Conservation (phyloP, 2,113 vertebrate species). For the Phyllopteryx taeniolatus region DNA sequence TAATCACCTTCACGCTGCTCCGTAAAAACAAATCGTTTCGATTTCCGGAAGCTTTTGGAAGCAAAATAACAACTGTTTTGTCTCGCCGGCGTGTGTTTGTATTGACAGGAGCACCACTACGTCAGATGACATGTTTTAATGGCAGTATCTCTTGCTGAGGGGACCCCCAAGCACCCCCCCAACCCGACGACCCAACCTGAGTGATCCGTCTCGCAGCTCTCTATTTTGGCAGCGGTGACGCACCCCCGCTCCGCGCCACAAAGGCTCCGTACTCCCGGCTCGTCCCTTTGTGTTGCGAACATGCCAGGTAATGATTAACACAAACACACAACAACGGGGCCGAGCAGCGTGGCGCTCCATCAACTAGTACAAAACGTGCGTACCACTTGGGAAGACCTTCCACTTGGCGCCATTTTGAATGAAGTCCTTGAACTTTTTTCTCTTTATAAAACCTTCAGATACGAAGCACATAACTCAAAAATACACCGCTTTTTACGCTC, state of each 20-base stretch:
- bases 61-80: neutral
- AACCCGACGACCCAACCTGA: neutral
- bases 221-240: slow-evolving; percentile 63
- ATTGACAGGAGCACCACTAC: slow-evolving; percentile 8
- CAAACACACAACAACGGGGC: slow-evolving; percentile 67
- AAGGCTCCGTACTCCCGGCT: slow-evolving; percentile 53
- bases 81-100: slow-evolving; percentile 10
- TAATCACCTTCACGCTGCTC: too few relatives aligned
- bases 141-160: slow-evolving; percentile 25
- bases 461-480: too few relatives aligned
- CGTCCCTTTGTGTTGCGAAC: slow-evolving; percentile 59
- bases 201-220: slow-evolving; percentile 33
- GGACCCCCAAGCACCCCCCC: slow-evolving; percentile 5
- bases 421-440: neutral
- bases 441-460: too few relatives aligned
- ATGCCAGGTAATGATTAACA: slow-evolving; percentile 76
- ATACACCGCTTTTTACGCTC: too few relatives aligned
- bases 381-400: neutral
- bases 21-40: too few relatives aligned
- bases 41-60: neutral
- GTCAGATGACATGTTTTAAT: slow-evolving; percentile 28
- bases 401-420: neutral
- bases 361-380: neutral
- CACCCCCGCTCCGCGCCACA: slow-evolving; percentile 60
- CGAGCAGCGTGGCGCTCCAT: neutral